phyloP scores from a whole-genome alignment of 2,888 invertebrate genomes.

The Allolobophora icterica region DNA sequence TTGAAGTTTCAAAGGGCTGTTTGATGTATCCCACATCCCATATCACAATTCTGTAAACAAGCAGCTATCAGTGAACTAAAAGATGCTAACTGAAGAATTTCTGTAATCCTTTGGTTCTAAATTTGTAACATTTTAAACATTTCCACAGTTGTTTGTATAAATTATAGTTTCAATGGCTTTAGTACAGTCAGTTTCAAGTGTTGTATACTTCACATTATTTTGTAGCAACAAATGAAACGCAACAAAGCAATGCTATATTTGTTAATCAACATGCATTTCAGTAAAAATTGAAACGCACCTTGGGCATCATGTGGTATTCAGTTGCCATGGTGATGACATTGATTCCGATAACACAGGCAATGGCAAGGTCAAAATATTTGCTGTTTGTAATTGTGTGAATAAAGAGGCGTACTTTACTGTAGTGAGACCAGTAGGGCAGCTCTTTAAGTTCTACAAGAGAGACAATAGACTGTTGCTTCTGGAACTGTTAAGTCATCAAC shows the following conservation, averaged over 20 bases:
- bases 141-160: neutral
- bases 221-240: neutral
- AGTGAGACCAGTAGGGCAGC: constrained; percentile 93
- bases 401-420: constrained; percentile 85
- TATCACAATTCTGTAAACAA: neutral
- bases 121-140: neutral
- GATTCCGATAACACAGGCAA: constrained; percentile 97
- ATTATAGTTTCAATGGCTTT: neutral
- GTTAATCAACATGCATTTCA: neutral
- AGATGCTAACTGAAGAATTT: neutral
- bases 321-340: constrained; percentile 99
- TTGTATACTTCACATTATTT: neutral
- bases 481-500: neutral
- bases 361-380: constrained; percentile 98
- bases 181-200: neutral
- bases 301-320: constrained; percentile 98
- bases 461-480: neutral
- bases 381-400: constrained; percentile 96
- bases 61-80: neutral
- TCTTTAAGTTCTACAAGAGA: constrained; percentile 83
- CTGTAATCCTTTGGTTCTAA: neutral
- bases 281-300: constrained; percentile 67
- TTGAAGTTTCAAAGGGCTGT: neutral
- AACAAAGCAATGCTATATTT: neutral
- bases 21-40: neutral